phyloP scores from a whole-genome alignment of 1,140 invertebrate species.

The Catajapyx aquilonaris region DNA sequence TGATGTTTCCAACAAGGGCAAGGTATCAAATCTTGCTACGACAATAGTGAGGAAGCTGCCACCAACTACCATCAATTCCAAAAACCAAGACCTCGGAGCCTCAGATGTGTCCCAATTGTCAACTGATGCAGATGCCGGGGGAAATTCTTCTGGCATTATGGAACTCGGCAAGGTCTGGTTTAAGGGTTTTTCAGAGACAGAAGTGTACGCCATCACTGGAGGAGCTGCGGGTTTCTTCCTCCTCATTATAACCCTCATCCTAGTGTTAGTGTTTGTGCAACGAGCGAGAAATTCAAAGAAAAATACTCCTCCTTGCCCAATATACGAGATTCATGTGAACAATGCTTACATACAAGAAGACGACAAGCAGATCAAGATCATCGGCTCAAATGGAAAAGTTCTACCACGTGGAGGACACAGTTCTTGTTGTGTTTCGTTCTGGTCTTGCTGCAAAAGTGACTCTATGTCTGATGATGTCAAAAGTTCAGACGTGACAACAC shows the following conservation, averaged over 20 bases:
- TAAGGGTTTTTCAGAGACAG: slow-evolving; percentile 10
- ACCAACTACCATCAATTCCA: no score
- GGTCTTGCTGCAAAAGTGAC: slow-evolving; percentile 1
- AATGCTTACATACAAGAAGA: slow-evolving; percentile 12
- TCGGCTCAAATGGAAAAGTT: slow-evolving; percentile 9
- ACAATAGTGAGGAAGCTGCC: no score
- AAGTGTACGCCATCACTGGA: slow-evolving; percentile 14
- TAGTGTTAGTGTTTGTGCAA: slow-evolving; percentile 12
- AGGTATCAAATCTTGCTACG: slow-evolving; percentile 17
- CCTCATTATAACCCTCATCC: slow-evolving; percentile 12
- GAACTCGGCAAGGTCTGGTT: slow-evolving; percentile 13
- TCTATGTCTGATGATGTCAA: background rate
- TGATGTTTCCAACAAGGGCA: slow-evolving; percentile 12
- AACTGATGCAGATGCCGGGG: no score
- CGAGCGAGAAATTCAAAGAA: slow-evolving; percentile 9
- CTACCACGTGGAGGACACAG: background rate
- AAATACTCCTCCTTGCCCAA: slow-evolving; percentile 10
- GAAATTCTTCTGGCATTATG: slow-evolving; percentile 10
- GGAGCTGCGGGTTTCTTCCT: slow-evolving; percentile 13
- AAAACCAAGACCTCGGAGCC: no score
- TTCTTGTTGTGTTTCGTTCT: slow-evolving; percentile 5
- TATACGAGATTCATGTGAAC: slow-evolving; percentile 14
- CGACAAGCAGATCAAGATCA: slow-evolving; percentile 15
- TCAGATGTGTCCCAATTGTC: no score
- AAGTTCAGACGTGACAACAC: background rate